A percentile compares a stretch with the other conserved stretches of the same genome.
Conservation (phyloP, 2,888 invertebrate species). For the Crematogaster levior region DNA sequence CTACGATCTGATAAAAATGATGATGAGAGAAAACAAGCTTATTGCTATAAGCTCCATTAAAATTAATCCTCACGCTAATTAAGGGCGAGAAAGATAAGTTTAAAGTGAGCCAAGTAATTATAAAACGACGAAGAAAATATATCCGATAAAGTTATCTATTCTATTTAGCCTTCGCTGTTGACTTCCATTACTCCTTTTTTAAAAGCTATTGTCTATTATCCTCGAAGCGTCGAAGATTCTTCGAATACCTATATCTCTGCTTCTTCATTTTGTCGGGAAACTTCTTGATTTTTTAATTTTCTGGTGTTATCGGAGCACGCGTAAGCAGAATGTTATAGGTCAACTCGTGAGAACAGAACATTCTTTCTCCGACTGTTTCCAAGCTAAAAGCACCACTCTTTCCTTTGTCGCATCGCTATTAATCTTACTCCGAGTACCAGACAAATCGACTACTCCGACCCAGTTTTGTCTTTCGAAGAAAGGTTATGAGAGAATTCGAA, state of each 20-base stretch:
- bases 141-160: background rate
- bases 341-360: background rate
- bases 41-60: constrained; percentile 16
- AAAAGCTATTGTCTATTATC: background rate
- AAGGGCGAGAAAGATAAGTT: background rate
- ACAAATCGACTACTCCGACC: constrained; percentile 35
- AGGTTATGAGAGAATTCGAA: background rate
- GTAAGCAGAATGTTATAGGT: constrained; percentile 14
- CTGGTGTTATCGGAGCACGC: background rate
- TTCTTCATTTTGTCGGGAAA: background rate
- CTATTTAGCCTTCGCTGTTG: background rate
- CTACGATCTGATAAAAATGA: constrained; percentile 3
- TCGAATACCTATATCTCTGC: background rate
- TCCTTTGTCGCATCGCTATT: constrained; percentile 16
- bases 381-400: background rate
- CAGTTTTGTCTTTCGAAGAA: constrained; percentile 28
- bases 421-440: constrained; percentile 7
- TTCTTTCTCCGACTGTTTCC: constrained; percentile 18
- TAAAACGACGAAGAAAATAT: constrained; percentile 16
- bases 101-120: constrained; percentile 35
- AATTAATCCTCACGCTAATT: constrained; percentile 42
- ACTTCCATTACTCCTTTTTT: background rate
- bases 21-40: background rate
- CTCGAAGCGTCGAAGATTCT: background rate
- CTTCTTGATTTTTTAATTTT: constrained; percentile 26